These are phyloP conservation scores for Pempheris klunzingeri DNA, from an alignment of 2,797 vertebrate species.

Conservation along the genomic window DNA sequence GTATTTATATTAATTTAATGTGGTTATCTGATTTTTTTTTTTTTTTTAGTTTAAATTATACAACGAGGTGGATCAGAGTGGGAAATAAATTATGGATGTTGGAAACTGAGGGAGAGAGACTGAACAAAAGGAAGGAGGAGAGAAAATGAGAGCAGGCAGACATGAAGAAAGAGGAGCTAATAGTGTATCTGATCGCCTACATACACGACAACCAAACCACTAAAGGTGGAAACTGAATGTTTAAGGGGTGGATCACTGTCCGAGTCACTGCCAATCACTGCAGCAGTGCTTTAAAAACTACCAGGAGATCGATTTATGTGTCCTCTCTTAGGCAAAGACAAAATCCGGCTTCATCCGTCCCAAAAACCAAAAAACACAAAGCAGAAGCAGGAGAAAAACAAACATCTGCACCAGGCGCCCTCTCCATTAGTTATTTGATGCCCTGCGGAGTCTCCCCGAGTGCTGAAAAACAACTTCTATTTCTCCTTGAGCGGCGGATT, in stretches of 20 bases:
- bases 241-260: neutral
- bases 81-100: neutral
- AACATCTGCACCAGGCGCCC: neutral
- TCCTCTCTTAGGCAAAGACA: neutral
- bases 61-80: neutral
- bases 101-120: neutral
- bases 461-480: slow-evolving; percentile 40
- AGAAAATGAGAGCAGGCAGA: neutral
- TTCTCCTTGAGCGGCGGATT: slow-evolving; percentile 56
- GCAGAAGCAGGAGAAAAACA: slow-evolving; percentile 5
- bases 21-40: neutral
- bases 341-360: slow-evolving; percentile 30
- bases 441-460: slow-evolving; percentile 38
- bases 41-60: neutral
- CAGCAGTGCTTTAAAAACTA: slow-evolving; percentile 13
- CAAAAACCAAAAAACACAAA: slow-evolving; percentile 8
- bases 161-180: too few species aligned
- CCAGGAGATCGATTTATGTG: slow-evolving; percentile 10
- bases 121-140: neutral
- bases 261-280: slow-evolving; percentile 25
- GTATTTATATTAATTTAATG: neutral
- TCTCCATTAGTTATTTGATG: slow-evolving; percentile 23
- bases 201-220: too few species aligned
- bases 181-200: too few species aligned
- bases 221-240: neutral